phyloP scores from a whole-genome alignment of 64 coral and sea anemone genomes.

The Orbicella faveolata region DNA sequence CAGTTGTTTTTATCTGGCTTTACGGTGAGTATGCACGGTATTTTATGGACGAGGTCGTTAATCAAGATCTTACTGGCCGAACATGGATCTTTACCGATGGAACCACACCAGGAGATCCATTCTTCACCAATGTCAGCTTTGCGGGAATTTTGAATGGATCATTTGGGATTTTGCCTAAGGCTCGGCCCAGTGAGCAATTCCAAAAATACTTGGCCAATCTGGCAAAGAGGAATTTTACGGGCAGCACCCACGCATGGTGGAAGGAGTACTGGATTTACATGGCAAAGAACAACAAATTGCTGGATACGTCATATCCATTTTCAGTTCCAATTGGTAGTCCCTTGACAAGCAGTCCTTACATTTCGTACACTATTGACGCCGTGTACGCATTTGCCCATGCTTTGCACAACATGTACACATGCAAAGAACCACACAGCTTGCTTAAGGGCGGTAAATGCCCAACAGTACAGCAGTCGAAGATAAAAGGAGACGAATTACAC shows the following conservation, averaged over 20 bases:
- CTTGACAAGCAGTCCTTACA: neutral
- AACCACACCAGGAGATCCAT: neutral
- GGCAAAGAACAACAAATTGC: neutral
- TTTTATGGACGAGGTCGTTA: constrained; percentile 12
- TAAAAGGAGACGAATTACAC: constrained; percentile 9
- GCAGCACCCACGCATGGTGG: constrained; percentile 25
- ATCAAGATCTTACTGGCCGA: neutral
- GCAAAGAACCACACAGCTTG: neutral
- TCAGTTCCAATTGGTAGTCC: neutral
- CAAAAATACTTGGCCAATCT: neutral
- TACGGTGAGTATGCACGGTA: neutral
- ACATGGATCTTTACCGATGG: constrained; percentile 60
- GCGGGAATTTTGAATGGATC: neutral
- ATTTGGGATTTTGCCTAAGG: constrained; percentile 8
- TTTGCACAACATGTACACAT: constrained; percentile 40
- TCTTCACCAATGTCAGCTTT: neutral
- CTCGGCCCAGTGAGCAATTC: neutral
- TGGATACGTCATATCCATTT: neutral
- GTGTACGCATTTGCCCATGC: constrained; percentile 49
- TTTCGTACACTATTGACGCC: constrained; percentile 59
- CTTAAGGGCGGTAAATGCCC: constrained; percentile 22
- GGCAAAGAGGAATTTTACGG: neutral
- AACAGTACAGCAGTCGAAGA: neutral
- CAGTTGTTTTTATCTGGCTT: neutral
- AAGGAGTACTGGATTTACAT: neutral